Conservation (phyloP, 1,140 invertebrate species). For the Procambarus clarkii region DNA sequence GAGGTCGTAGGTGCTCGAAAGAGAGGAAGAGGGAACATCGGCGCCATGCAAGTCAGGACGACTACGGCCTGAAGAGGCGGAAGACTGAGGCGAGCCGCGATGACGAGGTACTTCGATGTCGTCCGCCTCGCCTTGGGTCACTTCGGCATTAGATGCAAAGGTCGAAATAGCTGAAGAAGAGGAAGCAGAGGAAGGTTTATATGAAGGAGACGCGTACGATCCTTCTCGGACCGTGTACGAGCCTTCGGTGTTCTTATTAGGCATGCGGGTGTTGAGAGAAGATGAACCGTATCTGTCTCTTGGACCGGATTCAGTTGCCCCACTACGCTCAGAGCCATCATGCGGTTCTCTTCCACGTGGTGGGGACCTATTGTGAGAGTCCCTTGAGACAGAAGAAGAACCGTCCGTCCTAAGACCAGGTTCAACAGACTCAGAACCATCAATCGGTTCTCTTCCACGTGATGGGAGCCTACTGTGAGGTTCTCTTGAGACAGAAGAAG, state of each 20-base stretch:
- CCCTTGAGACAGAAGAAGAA: too few species aligned
- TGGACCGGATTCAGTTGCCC: too few species aligned
- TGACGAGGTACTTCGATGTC: neutral
- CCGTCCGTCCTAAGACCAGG: too few species aligned
- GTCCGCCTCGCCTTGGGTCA: neutral
- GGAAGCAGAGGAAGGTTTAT: slow-evolving; percentile 14
- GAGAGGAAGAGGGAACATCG: neutral
- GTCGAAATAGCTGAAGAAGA: neutral
- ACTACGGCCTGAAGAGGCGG: neutral
- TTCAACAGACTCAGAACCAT: too few species aligned
- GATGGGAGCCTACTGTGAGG: too few species aligned
- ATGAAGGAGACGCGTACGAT: slow-evolving; percentile 45
- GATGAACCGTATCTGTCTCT: too few species aligned
- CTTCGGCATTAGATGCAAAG: slow-evolving; percentile 8
- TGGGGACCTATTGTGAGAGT: too few species aligned
- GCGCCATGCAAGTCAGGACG: neutral
- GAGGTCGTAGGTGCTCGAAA: neutral
- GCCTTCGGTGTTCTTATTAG: slow-evolving; percentile 3
- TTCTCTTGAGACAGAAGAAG: too few species aligned
- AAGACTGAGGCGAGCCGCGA: neutral
- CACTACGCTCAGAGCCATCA: too few species aligned
- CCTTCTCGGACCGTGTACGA: slow-evolving; percentile 36
- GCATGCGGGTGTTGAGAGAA: neutral
- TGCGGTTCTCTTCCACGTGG: too few species aligned
- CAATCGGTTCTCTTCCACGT: too few species aligned